Conservation (phyloP, 2,888 invertebrate genomes). For the Drosophila meridionalis region DNA sequence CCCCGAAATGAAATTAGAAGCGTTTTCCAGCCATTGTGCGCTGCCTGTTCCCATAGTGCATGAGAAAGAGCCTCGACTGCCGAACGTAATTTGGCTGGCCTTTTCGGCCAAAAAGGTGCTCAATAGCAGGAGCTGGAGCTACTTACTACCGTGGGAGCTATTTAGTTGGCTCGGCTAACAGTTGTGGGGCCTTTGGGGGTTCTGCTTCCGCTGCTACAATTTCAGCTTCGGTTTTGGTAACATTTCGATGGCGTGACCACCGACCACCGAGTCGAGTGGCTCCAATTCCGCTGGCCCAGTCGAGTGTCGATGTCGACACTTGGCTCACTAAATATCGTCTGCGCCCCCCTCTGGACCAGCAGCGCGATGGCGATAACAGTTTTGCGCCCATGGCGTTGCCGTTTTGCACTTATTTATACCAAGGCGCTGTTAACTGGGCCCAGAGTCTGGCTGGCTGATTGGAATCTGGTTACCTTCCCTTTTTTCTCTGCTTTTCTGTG, state of each 20-base stretch:
- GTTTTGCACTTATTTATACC: slow-evolving; percentile 74
- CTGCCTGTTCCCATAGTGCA: slow-evolving; percentile 62
- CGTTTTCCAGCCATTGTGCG: slow-evolving; percentile 31
- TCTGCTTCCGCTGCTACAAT: slow-evolving; percentile 74
- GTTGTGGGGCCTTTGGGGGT: slow-evolving; percentile 5
- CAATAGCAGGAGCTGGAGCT: slow-evolving; percentile 60
- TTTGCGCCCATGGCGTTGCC: slow-evolving; percentile 80
- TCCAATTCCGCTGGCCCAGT: slow-evolving; percentile 45
- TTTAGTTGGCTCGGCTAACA: slow-evolving; percentile 28
- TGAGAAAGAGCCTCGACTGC: slow-evolving; percentile 53
- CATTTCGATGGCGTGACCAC: slow-evolving; percentile 79
- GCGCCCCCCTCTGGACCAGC: slow-evolving; percentile 19
- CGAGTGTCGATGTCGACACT: slow-evolving; percentile 67
- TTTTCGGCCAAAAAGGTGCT: slow-evolving; percentile 66
- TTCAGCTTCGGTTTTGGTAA: slow-evolving; percentile 55
- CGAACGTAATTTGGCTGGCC: slow-evolving; percentile 74
- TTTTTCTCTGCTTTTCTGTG: slow-evolving; percentile 11
- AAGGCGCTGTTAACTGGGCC: slow-evolving; percentile 58
- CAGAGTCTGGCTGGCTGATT: slow-evolving; percentile 51
- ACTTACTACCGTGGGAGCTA: slow-evolving; percentile 76
- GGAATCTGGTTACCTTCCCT: slow-evolving; percentile 50
- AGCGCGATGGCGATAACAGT: slow-evolving; percentile 80
- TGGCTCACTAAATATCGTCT: slow-evolving; percentile 79
- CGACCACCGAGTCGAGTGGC: slow-evolving; percentile 64
- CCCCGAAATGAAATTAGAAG: slow-evolving; percentile 57